Evolutionary conservation across 2,888 invertebrate genomes (phyloP).

Genomic region (Vesta saturnalis): DNA sequence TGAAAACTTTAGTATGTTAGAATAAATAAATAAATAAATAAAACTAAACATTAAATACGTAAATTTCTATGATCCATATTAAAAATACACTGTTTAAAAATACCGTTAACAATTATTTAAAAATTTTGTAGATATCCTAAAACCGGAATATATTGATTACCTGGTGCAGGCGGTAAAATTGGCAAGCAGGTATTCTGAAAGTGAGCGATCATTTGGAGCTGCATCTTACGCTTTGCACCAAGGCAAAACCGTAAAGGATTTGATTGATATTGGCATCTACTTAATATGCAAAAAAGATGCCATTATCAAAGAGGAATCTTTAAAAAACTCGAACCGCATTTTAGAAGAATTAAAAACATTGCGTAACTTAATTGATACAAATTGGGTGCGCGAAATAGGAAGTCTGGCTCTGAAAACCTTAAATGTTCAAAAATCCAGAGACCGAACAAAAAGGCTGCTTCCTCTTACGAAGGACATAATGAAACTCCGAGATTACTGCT

Average conservation of each 20-base stretch:
- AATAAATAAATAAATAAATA: background rate
- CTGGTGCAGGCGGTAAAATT: conserved; percentile 18
- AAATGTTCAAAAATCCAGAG: conserved; percentile 20
- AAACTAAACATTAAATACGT: background rate
- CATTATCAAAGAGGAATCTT: conserved; percentile 18
- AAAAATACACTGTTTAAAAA: background rate
- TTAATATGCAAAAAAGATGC: conserved; percentile 18
- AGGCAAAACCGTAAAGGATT: conserved; percentile 21
- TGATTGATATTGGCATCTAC: conserved; percentile 19
- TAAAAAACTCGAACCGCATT: conserved; percentile 14
- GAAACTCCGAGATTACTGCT: conserved; percentile 20
- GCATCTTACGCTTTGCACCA: conserved; percentile 19
- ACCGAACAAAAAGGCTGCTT: conserved; percentile 16
- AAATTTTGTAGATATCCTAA: conserved; percentile 18
- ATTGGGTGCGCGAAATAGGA: conserved; percentile 25
- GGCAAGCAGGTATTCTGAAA: conserved; percentile 16
- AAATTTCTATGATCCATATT: conserved; percentile 12
- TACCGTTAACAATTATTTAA: conserved; percentile 9
- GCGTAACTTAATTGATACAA: conserved; percentile 16
- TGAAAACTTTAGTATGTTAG: background rate
- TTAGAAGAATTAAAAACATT: conserved; percentile 15
- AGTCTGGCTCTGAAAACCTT: conserved; percentile 19
- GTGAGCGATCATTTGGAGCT: conserved; percentile 19
- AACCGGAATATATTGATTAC: conserved; percentile 22
- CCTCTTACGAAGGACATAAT: conserved; percentile 23